These are phyloP conservation scores for Columbina picui DNA, from an alignment of 2,113 vertebrate genomes.

Conservation along the genomic window DNA sequence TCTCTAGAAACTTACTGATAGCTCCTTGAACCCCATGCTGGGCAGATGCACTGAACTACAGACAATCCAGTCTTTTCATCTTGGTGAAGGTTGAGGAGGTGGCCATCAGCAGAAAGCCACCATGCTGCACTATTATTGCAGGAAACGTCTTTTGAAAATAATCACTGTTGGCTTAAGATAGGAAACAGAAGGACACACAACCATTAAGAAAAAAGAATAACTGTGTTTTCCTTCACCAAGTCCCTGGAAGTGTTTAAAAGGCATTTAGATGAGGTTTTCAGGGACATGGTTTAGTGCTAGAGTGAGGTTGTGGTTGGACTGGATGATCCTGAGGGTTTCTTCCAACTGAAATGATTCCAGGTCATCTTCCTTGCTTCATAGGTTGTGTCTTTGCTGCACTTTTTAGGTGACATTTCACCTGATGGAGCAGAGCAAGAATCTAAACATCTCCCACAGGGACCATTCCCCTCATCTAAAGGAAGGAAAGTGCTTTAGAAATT, in stretches of 20 bases:
- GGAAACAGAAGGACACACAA: fast-evolving
- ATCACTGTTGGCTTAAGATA: neutral
- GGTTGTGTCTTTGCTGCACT: neutral
- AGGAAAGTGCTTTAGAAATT: neutral
- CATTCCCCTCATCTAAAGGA: neutral
- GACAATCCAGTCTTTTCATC: neutral
- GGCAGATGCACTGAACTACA: too few relatives aligned
- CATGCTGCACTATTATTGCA: neutral
- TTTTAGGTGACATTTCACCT: neutral
- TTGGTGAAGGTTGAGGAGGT: neutral
- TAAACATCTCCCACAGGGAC: neutral
- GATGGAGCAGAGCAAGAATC: neutral
- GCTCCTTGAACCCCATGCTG: neutral
- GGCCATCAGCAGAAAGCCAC: neutral
- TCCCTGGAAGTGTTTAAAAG: too few relatives aligned
- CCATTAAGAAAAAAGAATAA: neutral
- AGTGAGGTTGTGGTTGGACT: too few relatives aligned
- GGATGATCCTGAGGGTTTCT: too few relatives aligned
- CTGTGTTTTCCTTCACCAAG: neutral
- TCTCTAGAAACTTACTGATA: neutral
- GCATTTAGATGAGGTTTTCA: too few relatives aligned
- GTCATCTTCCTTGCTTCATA: neutral
- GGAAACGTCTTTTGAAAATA: neutral
- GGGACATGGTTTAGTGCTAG: too few relatives aligned
- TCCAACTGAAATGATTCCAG: too few relatives aligned